Evolutionary conservation across 2,113 vertebrate species (phyloP), one percentile per base, ranked within the genome.

Genomic region (Periophthalmus modestus): DNA sequence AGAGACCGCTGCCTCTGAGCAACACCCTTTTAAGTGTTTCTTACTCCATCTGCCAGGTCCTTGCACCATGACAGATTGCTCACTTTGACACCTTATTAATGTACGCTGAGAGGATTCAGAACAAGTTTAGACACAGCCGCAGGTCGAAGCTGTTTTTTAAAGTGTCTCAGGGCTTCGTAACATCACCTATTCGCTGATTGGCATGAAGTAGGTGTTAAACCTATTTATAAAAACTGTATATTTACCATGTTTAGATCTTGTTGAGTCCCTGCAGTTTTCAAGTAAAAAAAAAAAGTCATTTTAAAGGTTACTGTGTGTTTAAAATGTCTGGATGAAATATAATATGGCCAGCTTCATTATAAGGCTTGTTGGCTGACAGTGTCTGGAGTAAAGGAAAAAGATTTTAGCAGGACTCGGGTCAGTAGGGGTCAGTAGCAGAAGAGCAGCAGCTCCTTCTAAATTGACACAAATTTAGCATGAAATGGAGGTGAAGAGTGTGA

Each of bases 51-150:
- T 82, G 79, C 80, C 80, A 79, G 80, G 63, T 78, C 72, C 63
- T 78, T 79, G 78, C 57, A 62, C 69, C 47, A 74, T 78, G 74
- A 88, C 78, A 87, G 82, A 82, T 86, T 87, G 87, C 81, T 77
- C 73, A 80, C 73, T 87, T 72, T 85, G 85, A 85, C 86, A 86
- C 72, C 69, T 73, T 82, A 81, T 88, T 83, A 83, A 69, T 71
- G 74, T 75, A 85, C 63, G 61, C 18, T 0, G 67, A 69, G 57
- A 50, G 54, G 39, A 73, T 78, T 79, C 65, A 63, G 62, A 70
- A 75, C 63, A 39, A 79, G 70, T 73, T 83, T 66, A 82, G 70
- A 74, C 69, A 71, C 14, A 72, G 28, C 55, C 55, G 19, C 68
- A 58, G 66, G 75, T 72, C 65, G 71, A 58, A 71, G 68, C 79